phyloP scores from a whole-genome alignment of 2,113 vertebrate genomes.

The Nothobranchius furzeri region DNA sequence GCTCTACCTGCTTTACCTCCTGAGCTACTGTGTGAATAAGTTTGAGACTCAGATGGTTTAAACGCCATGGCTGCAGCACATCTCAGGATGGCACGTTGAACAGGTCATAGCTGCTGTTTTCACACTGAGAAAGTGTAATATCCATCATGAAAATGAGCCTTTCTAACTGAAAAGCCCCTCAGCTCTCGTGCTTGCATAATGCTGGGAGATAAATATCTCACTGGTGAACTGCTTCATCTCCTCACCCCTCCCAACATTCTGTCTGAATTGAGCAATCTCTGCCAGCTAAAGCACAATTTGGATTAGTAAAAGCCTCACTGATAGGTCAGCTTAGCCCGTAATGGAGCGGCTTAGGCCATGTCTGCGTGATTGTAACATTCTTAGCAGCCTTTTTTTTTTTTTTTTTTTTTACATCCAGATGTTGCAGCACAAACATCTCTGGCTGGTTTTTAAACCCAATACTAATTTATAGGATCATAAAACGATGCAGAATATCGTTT shows the following conservation, averaged over 20 bases:
- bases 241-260: conserved; percentile 31
- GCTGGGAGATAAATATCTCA: conserved; percentile 53
- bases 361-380: conserved; percentile 78
- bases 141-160: conserved; percentile 41
- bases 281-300: conserved; percentile 77
- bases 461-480: conserved; percentile 29
- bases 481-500: conserved; percentile 7
- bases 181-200: conserved; percentile 41
- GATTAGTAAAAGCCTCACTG: conserved; percentile 78
- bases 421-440: conserved; percentile 45
- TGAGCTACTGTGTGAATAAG: conserved; percentile 27
- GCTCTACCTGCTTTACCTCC: too few species aligned
- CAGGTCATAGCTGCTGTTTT: conserved; percentile 40
- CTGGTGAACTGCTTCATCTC: conserved; percentile 50
- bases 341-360: conserved; percentile 82
- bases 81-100: conserved; percentile 29
- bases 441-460: conserved; percentile 44
- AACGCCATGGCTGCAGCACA: conserved; percentile 34
- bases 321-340: conserved; percentile 81
- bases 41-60: conserved; percentile 46
- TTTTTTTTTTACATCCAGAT: conserved; percentile 79
- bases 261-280: conserved; percentile 76
- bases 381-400: conserved; percentile 71
- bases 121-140: conserved; percentile 27
- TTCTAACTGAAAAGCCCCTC: conserved; percentile 9